Conservation (phyloP, 1,140 invertebrate species). For the Leucophenga varia region DNA sequence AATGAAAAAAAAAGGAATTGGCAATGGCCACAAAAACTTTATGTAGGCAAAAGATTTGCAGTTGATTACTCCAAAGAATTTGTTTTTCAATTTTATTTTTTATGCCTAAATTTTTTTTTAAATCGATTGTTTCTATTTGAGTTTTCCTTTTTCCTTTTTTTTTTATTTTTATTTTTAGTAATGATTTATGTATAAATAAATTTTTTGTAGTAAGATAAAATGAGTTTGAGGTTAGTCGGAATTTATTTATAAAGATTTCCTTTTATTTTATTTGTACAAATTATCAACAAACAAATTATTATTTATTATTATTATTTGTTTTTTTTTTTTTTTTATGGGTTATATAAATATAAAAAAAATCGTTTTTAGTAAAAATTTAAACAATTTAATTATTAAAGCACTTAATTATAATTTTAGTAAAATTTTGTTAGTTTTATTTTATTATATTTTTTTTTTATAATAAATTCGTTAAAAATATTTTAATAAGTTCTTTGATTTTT, state of each 20-base stretch:
- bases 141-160: slow-evolving; percentile 4
- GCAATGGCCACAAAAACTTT: no score
- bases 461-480: slow-evolving; percentile 50
- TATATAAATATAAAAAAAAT: slow-evolving; percentile 55
- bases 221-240: no score
- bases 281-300: slow-evolving; percentile 44
- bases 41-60: no score
- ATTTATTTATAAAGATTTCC: no score
- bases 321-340: slow-evolving; percentile 19
- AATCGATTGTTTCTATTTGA: neutral
- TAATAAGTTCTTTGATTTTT: no score
- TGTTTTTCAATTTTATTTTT: no score
- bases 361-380: slow-evolving; percentile 36
- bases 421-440: no score
- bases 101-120: slow-evolving; percentile 8
- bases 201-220: no score
- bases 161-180: slow-evolving; percentile 2
- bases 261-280: slow-evolving; percentile 24
- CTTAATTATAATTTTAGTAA: slow-evolving; percentile 24
- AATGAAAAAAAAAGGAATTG: no score
- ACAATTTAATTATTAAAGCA: slow-evolving; percentile 42
- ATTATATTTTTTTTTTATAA: slow-evolving; percentile 15
- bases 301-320: no score
- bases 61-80: no score
- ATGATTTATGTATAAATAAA: no score